Base-by-base conservation (phyloP, 2,113 vertebrate species). In the Amazona vittata region DNA sequence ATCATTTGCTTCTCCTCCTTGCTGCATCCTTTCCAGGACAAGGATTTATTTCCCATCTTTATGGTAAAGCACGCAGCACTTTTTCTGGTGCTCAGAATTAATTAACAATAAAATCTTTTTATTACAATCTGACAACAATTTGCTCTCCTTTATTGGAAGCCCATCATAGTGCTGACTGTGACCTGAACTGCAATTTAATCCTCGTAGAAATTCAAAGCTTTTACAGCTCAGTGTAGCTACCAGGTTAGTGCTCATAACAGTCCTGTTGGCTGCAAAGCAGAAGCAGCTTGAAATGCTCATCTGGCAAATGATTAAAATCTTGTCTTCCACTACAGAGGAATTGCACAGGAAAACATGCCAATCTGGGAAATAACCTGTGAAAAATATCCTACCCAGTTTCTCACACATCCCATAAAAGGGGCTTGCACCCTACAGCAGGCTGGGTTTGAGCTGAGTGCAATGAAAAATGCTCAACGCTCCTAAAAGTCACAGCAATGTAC, bases 61-160 rank as follows among this genome's bases (percentile, higher is more conserved):
- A 68, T 62, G 49, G 70, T 82, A 87, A 92, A 68, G 44, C 57
- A 83, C 1, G 0, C 31, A 62, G 22, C 21, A 12, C 70, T 65
- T 94, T 90, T 82, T 70, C 82, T 87, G 63, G 52, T 75, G 67
- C 49, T 89, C 21, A 62, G 78, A 95, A 95, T 95, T 93, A 96
- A 94, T 96, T 96, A 95, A 89, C 84, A 94, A 89, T 95, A 94
- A 93, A 84, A 89, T 82, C 22, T 57, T 84, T 95, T 94, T 89
- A 94, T 94, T 91, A 73, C 3, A 0, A 92, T 77, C 80, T 57
- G 57, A 92, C 11, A 21, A 57, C 29, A 70, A 79, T 92, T 95
- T 96, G 49, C 26, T 88, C n/a, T 93, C 64, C 47, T 93, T 83
- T 93, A 81, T 22, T 82, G 82, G 77, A 62, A 95, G 71, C 71